phyloP scores from a whole-genome alignment of 2,113 vertebrate genomes.

The Onychostruthus taczanowskii region DNA sequence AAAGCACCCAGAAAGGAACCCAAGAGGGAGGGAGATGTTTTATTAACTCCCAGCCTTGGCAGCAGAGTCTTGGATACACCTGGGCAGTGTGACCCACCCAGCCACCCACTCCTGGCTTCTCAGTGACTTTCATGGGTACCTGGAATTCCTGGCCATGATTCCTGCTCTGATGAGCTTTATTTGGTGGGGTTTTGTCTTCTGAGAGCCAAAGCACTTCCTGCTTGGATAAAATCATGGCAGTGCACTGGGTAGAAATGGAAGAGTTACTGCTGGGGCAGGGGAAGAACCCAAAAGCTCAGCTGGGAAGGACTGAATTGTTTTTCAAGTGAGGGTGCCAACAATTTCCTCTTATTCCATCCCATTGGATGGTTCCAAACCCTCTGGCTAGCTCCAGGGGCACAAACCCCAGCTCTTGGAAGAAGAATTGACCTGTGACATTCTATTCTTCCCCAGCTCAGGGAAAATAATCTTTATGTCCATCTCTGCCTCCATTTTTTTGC shows the following conservation, averaged over 20 bases:
- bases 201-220: neutral
- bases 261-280: neutral
- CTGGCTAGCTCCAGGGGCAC: neutral
- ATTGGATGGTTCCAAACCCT: neutral
- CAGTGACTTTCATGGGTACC: neutral
- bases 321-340: neutral
- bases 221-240: neutral
- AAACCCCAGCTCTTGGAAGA: neutral
- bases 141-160: neutral
- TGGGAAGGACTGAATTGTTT: neutral
- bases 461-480: neutral
- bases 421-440: neutral
- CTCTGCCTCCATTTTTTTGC: neutral
- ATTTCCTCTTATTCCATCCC: neutral
- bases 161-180: neutral
- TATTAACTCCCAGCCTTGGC: constrained; percentile 33
- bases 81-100: neutral
- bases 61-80: neutral
- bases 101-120: neutral
- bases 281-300: neutral
- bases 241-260: neutral
- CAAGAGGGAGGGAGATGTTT: neutral
- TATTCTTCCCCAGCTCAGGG: neutral
- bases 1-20: neutral
- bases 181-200: neutral